Conservation (phyloP, 2,888 invertebrate genomes). For the Sphaerolaimus hirsutus region DNA sequence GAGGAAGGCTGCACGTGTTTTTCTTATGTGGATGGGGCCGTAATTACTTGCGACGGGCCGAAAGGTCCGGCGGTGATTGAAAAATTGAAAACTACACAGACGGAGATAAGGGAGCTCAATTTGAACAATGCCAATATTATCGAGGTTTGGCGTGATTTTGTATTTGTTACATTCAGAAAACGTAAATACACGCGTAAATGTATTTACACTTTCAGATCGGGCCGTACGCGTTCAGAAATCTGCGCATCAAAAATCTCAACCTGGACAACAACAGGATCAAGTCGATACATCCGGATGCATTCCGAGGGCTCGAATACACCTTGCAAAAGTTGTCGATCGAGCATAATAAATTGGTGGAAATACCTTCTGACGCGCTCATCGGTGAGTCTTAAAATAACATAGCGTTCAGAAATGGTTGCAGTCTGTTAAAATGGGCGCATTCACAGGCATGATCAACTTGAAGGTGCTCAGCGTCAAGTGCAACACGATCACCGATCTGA, state of each 20-base stretch:
- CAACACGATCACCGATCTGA: constrained; percentile 27
- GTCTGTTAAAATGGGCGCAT: not conserved
- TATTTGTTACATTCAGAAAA: not conserved
- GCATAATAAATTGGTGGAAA: constrained; percentile 40
- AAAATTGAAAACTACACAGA: constrained; percentile 16
- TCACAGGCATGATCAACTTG: constrained; percentile 7
- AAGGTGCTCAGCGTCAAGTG: constrained; percentile 19
- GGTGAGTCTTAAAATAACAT: constrained; percentile 13
- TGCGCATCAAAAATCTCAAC: constrained; percentile 24
- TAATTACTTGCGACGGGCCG: constrained; percentile 14
- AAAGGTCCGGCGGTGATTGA: constrained; percentile 18
- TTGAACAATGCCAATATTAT: constrained; percentile 23
- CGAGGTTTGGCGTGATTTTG: constrained; percentile 12
- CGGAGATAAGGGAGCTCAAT: constrained; percentile 18
- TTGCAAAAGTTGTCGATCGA: constrained; percentile 54
- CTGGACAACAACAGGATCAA: constrained; percentile 23
- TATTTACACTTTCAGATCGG: constrained; percentile 16
- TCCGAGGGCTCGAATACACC: constrained; percentile 47
- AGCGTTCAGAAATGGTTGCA: not conserved
- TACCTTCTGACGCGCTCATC: constrained; percentile 46
- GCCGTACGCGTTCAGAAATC: constrained; percentile 41
- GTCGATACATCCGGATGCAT: constrained; percentile 22
- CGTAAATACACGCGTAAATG: not conserved
- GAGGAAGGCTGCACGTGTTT: constrained; percentile 18
- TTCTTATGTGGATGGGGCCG: constrained; percentile 22